phyloP scores from a whole-genome alignment of 2,888 invertebrate genomes.

The Parasteatoda lunata region DNA sequence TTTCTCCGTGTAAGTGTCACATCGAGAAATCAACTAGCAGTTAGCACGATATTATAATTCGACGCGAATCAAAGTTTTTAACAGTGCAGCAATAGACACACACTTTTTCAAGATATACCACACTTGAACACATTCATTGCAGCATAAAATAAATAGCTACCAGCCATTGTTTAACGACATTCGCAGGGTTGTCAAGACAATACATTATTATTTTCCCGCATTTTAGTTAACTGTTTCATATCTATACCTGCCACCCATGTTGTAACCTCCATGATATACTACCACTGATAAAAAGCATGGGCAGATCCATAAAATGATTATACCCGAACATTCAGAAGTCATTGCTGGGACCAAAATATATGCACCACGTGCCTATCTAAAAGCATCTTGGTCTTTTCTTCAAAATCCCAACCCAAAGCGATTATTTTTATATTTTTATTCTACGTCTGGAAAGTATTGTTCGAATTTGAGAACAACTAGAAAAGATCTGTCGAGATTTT shows the following conservation, averaged over 20 bases:
- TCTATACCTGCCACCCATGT: background rate
- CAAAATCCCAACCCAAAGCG: background rate
- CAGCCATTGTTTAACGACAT: too few relatives aligned
- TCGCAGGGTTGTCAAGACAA: background rate
- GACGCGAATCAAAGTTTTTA: too few relatives aligned
- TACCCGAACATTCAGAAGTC: too few relatives aligned
- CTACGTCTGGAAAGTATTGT: conserved; percentile 4
- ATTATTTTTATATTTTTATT: background rate
- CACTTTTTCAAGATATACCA: too few relatives aligned
- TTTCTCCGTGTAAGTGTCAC: too few relatives aligned
- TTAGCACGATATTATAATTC: too few relatives aligned
- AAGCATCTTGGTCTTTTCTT: background rate
- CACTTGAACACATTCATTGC: too few relatives aligned
- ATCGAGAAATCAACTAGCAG: too few relatives aligned
- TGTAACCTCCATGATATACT: background rate
- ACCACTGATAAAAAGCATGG: background rate
- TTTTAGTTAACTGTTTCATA: background rate
- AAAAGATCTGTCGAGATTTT: conserved; percentile 1
- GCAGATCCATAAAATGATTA: too few relatives aligned
- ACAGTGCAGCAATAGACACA: too few relatives aligned
- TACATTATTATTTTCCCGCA: background rate
- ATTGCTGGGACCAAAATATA: background rate
- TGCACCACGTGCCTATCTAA: background rate
- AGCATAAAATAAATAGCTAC: too few relatives aligned
- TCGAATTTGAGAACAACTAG: background rate